Evolutionary conservation across 2,888 invertebrate genomes (phyloP), one percentile per base, ranked within the genome.

Genomic region (Pherbina coryleti): DNA sequence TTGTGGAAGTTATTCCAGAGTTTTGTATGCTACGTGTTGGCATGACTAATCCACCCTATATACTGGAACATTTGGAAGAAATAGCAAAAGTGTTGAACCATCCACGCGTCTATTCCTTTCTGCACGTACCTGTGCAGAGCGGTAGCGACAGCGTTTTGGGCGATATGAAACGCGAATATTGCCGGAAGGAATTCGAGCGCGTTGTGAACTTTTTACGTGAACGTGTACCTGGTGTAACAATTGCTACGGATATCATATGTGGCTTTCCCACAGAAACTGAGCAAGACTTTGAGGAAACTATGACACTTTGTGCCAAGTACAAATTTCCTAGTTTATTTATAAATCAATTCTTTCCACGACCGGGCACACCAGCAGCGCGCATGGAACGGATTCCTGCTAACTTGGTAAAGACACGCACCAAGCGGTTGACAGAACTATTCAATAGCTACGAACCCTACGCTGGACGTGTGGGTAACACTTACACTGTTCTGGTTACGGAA

Each of bases 11-110:
- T 1, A 90, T 90, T 77, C 90, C 90, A 0, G 90, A 93, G 57
- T 94, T 94, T 8, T 95, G 96, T 83, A 92, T 95, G 89, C 91
- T 97, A 85, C 92, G 98, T 69, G 92, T 98, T 44, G 99, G 99
- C 17, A 99, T 99, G 97, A 99, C 98, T 71, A 99, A 99, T 91
- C 99, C 99, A 0, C 99, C 99, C 0, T 99, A 99, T 88, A 99
- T 99, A 78, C 90, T 98, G 77, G 98, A 99, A 84, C 97, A 99
- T 88, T 90, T 99, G 28, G 94, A 95, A 89, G 96, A 97, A 87
- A 95, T 99, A 76, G 94, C 97, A 0, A 93, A 93, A 85, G 95
- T 98, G 82, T 92, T 99, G 89, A 91, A 92, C 73, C 97, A 98
- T 89, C 96, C 97, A 0, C 91, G 95, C 78, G 98, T 99, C 0